Percentiles rank a stretch among this genome's conserved stretches.
These are phyloP conservation scores for Lysandra coridon DNA, from an alignment of 2,888 invertebrate genomes.

Conservation along the genomic window DNA sequence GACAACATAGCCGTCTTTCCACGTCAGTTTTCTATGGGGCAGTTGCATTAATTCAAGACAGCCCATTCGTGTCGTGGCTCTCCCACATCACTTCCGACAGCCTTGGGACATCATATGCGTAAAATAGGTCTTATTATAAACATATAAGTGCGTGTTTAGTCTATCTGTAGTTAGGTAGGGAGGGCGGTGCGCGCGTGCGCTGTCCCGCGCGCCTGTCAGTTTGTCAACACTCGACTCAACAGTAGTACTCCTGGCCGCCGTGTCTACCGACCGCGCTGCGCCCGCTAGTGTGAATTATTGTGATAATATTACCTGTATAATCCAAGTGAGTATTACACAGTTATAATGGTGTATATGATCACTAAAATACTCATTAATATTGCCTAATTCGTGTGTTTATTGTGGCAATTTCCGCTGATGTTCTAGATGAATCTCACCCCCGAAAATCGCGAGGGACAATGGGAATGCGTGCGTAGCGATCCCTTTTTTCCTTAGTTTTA, in stretches of 20 bases:
- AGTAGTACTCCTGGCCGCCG: background rate
- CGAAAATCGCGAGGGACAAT: constrained; percentile 11
- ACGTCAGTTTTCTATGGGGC: background rate
- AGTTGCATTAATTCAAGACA: background rate
- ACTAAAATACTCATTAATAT: background rate
- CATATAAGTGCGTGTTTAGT: background rate
- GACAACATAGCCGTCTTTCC: background rate
- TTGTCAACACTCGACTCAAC: constrained; percentile 32
- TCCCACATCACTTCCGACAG: background rate
- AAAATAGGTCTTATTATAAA: constrained; percentile 6
- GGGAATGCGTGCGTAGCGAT: constrained; percentile 8
- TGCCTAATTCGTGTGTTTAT: background rate
- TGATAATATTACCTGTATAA: constrained; percentile 14
- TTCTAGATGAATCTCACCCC: constrained; percentile 21
- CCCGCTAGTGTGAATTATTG: constrained; percentile 27
- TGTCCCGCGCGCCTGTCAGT: constrained; percentile 25
- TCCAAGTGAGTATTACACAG: constrained; percentile 17
- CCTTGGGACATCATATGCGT: background rate
- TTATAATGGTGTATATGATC: background rate
- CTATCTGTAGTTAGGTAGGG: constrained; percentile 5
- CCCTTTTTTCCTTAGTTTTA: background rate
- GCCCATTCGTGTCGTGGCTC: background rate
- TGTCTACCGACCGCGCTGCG: constrained; percentile 7
- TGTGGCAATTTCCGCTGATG: background rate
- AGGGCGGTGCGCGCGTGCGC: constrained; percentile 32